Conservation (phyloP, 1,140 invertebrate species). For the Lordiphosa mommai region DNA sequence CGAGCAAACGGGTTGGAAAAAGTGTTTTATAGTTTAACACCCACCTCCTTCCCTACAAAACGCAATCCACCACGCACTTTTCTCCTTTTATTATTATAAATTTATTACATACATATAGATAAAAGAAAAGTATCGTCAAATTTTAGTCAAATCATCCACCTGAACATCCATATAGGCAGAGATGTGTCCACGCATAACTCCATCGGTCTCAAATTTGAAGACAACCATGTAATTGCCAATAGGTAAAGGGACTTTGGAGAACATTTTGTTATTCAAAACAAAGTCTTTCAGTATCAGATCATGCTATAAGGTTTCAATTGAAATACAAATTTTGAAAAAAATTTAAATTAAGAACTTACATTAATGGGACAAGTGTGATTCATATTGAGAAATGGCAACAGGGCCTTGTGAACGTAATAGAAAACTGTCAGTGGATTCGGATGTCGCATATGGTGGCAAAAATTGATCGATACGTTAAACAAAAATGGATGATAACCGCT, state of each 20-base stretch:
- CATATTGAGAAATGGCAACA: slow-evolving; percentile 11
- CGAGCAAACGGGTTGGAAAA: slow-evolving; percentile 22
- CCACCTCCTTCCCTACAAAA: too few relatives aligned
- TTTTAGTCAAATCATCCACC: not conserved
- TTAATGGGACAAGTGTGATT: slow-evolving; percentile 26
- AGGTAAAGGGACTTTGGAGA: slow-evolving; percentile 1
- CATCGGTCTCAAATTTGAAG: not conserved
- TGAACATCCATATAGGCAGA: slow-evolving; percentile 3
- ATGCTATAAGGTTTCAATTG: not conserved
- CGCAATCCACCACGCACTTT: slow-evolving; percentile 32
- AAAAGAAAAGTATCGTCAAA: too few relatives aligned
- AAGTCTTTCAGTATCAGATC: slow-evolving; percentile 28
- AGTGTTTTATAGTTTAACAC: slow-evolving; percentile 32
- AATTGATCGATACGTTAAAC: slow-evolving; percentile 14
- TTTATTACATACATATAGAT: slow-evolving; percentile 6
- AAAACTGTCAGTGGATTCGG: slow-evolving; percentile 17
- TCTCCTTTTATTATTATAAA: slow-evolving; percentile 22
- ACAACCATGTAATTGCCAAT: slow-evolving; percentile 15
- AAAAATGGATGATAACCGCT: slow-evolving; percentile 37
- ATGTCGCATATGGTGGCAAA: slow-evolving; percentile 15
- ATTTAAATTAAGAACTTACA: slow-evolving; percentile 9
- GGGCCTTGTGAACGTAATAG: not conserved
- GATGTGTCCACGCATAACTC: not conserved
- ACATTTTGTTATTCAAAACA: slow-evolving; percentile 21
- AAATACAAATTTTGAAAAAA: accelerated